Conservation (phyloP, 2,888 invertebrate species). For the Diabrotica balteata region DNA sequence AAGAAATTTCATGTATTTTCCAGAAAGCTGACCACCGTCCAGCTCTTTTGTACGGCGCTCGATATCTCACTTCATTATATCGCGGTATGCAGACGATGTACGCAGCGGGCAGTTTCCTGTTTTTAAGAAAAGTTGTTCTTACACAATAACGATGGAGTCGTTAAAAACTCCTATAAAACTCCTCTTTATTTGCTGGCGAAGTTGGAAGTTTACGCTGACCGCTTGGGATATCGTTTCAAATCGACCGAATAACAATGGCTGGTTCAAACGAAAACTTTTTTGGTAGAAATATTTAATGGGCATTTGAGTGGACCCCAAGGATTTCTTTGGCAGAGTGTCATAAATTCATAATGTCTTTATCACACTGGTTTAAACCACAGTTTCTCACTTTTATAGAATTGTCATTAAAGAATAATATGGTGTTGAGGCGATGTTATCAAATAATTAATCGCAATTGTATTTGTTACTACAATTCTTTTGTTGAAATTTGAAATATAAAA, state of each 20-base stretch:
- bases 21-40: constrained; percentile 28
- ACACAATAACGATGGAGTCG: constrained; percentile 29
- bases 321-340: neutral
- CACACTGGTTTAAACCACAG: too few relatives aligned
- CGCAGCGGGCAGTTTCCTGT: constrained; percentile 27
- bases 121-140: constrained; percentile 28
- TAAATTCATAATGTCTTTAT: neutral
- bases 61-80: constrained; percentile 33
- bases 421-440: too few relatives aligned
- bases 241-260: constrained; percentile 28
- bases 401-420: too few relatives aligned
- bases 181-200: constrained; percentile 25
- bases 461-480: too few relatives aligned
- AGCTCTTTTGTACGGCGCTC: constrained; percentile 20
- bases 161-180: constrained; percentile 35
- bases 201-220: constrained; percentile 28
- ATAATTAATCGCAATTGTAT: too few relatives aligned
- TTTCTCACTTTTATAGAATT: too few relatives aligned
- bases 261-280: constrained; percentile 12
- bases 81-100: constrained; percentile 32
- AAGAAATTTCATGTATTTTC: constrained; percentile 26
- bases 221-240: constrained; percentile 27
- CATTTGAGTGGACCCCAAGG: constrained; percentile 3
- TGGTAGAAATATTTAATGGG: constrained; percentile 22
- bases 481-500: too few relatives aligned